phyloP scores from a whole-genome alignment of 1,140 invertebrate genomes.

The Drosophila nikananu region DNA sequence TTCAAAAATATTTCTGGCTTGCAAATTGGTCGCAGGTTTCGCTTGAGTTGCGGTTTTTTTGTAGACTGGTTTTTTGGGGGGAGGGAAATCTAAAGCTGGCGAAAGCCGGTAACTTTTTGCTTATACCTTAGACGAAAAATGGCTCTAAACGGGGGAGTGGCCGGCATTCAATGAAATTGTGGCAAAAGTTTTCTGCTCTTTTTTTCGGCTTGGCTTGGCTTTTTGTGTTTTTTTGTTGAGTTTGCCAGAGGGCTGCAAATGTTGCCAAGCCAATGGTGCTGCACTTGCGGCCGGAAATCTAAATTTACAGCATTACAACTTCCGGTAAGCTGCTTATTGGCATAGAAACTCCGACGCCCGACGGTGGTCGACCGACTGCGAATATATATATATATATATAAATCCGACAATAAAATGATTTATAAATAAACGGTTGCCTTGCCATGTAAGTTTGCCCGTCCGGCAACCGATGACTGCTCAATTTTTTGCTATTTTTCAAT shows the following conservation, averaged over 20 bases:
- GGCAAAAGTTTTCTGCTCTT: slow-evolving; percentile 61
- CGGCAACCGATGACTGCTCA: slow-evolving; percentile 49
- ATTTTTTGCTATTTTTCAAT: slow-evolving; percentile 62
- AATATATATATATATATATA: slow-evolving; percentile 43
- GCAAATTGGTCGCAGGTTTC: slow-evolving; percentile 76
- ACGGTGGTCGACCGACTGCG: slow-evolving; percentile 56
- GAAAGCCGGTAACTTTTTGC: slow-evolving; percentile 67
- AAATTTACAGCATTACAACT: slow-evolving; percentile 84
- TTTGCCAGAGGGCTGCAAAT: slow-evolving; percentile 46
- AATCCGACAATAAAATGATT: slow-evolving; percentile 84
- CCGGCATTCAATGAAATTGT: slow-evolving; percentile 71
- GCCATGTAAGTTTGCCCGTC: slow-evolving; percentile 38
- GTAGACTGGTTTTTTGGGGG: slow-evolving; percentile 3
- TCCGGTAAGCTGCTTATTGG: slow-evolving; percentile 83
- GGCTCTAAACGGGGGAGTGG: slow-evolving; percentile 33
- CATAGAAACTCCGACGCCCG: slow-evolving; percentile 72
- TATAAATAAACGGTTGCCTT: slow-evolving; percentile 73
- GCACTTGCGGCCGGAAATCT: slow-evolving; percentile 82
- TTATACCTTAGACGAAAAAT: slow-evolving; percentile 70
- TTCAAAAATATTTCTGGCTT: slow-evolving; percentile 41
- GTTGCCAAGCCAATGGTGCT: slow-evolving; percentile 59
- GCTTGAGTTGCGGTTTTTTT: slow-evolving; percentile 68
- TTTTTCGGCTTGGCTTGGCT: slow-evolving; percentile 19
- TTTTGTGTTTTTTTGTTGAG: slow-evolving; percentile 1
- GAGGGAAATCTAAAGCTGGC: neutral